Evolutionary conservation across 2,113 vertebrate species (phyloP).

Genomic region (Orycteropus afer): DNA sequence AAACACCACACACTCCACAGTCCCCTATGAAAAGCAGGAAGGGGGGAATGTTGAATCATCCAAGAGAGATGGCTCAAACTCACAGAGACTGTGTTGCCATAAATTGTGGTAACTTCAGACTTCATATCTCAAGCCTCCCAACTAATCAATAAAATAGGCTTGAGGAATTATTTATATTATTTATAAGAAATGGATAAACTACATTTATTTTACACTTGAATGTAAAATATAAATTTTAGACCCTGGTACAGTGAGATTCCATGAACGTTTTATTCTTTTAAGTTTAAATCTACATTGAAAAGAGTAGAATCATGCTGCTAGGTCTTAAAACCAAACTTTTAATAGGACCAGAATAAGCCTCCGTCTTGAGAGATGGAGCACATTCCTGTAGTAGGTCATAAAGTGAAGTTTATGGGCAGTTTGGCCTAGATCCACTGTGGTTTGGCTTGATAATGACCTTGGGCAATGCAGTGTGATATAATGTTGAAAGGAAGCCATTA

Average conservation of each 20-base stretch:
- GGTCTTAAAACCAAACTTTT: slow-evolving; percentile 41
- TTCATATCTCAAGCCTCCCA: background rate
- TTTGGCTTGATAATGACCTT: slow-evolving; percentile 66
- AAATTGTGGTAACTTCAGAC: background rate
- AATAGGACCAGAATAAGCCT: slow-evolving; percentile 16
- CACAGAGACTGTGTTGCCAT: background rate
- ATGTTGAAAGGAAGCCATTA: slow-evolving; percentile 63
- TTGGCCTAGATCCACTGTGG: slow-evolving; percentile 59
- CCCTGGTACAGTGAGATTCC: background rate
- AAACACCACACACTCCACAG: background rate
- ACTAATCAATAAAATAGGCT: background rate
- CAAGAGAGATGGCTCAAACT: background rate
- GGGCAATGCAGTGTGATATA: slow-evolving; percentile 58
- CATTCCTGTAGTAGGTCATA: slow-evolving; percentile 62
- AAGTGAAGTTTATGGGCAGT: slow-evolving; percentile 66
- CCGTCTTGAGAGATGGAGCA: slow-evolving; percentile 17
- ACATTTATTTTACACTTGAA: background rate
- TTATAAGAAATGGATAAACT: slow-evolving; percentile 5
- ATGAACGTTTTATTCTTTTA: slow-evolving; percentile 27
- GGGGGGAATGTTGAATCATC: background rate
- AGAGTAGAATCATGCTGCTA: background rate
- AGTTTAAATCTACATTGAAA: background rate
- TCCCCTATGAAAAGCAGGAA: background rate
- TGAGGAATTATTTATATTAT: background rate
- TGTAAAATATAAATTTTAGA: background rate